Percentiles rank a stretch among this genome's conserved stretches.
Evolutionary conservation across 2,113 vertebrate genomes (phyloP).

Genomic region (Dascyllus trimaculatus): DNA sequence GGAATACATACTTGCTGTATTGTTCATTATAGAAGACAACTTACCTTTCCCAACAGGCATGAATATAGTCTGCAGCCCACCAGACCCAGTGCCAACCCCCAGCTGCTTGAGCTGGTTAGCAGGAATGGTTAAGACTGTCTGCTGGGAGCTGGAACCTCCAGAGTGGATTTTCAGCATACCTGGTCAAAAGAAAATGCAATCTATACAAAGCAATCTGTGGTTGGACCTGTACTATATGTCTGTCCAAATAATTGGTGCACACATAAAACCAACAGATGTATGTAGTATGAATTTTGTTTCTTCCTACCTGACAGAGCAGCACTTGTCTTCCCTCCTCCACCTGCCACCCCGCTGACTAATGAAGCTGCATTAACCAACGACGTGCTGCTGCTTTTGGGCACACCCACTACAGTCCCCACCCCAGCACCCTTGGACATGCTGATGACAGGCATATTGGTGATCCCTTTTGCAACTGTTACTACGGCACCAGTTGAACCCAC

Average conservation of each 20-base stretch:
- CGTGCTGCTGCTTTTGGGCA: slow-evolving; percentile 75
- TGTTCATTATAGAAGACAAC: neutral
- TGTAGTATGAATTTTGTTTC: neutral
- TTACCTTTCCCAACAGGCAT: slow-evolving; percentile 96
- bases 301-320: slow-evolving; percentile 89
- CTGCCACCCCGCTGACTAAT: slow-evolving; percentile 83
- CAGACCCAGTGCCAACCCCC: slow-evolving; percentile 86
- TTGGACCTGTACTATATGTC: neutral
- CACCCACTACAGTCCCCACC: slow-evolving; percentile 59
- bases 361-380: slow-evolving; percentile 86
- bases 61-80: slow-evolving; percentile 92
- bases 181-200: slow-evolving; percentile 65
- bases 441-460: slow-evolving; percentile 77
- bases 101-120: slow-evolving; percentile 95
- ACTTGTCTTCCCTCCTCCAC: slow-evolving; percentile 83
- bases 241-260: neutral
- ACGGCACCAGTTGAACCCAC: slow-evolving; percentile 50
- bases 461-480: slow-evolving; percentile 73
- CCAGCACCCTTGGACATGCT: slow-evolving; percentile 79
- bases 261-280: neutral
- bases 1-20: neutral
- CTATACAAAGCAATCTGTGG: neutral
- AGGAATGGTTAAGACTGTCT: slow-evolving; percentile 94
- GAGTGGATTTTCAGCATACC: slow-evolving; percentile 96
- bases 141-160: slow-evolving; percentile 90